phyloP scores from a whole-genome alignment of 1,140 invertebrate genomes.

The Eriosoma lanigerum region DNA sequence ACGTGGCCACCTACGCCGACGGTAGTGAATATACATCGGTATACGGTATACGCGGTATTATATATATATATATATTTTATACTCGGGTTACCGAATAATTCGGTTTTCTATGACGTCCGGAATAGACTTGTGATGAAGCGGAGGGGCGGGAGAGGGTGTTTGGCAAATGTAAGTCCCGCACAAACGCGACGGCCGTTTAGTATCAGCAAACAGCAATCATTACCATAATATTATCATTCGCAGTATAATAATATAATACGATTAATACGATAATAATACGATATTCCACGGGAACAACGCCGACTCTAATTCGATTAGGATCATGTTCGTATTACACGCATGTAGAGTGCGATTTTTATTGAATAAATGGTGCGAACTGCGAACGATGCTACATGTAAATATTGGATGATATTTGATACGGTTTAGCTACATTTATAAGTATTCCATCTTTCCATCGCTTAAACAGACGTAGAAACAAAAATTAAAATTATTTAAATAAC shows the following conservation, averaged over 20 bases:
- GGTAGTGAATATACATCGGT: background rate
- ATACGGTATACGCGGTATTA: too few species aligned
- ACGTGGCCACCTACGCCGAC: background rate
- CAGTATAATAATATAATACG: background rate
- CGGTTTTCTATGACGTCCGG: constrained; percentile 3
- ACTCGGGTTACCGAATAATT: constrained; percentile 42
- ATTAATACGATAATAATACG: too few species aligned
- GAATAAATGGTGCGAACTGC: background rate
- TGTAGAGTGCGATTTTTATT: background rate
- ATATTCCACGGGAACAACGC: too few species aligned
- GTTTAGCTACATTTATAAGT: too few species aligned
- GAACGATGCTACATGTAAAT: background rate
- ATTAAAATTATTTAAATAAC: too few species aligned
- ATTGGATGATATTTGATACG: too few species aligned
- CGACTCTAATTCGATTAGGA: constrained; percentile 17
- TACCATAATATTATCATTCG: background rate
- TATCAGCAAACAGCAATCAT: background rate
- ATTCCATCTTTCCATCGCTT: too few species aligned
- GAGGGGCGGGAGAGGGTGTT: background rate
- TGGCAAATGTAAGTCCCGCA: background rate
- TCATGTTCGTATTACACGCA: background rate
- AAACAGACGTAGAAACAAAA: too few species aligned
- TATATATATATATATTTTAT: too few species aligned
- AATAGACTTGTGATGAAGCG: too few species aligned
- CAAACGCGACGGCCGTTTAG: background rate